Evolutionary conservation across 2,113 vertebrate species (phyloP).

Genomic region (Labeo catla): DNA sequence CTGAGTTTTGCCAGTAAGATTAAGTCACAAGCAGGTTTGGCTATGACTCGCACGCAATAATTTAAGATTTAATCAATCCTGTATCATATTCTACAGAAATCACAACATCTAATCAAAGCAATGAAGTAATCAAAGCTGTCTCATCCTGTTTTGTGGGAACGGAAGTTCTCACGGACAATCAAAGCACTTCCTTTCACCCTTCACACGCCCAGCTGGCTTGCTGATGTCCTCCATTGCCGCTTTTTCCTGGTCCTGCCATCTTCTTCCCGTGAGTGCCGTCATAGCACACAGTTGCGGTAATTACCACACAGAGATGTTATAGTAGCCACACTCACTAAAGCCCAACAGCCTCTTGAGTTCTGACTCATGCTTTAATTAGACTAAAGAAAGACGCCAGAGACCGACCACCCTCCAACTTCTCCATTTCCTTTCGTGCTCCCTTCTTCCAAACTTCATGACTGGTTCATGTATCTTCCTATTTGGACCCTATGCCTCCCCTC

Average conservation of each 20-base stretch:
- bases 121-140: not conserved
- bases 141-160: conserved; percentile 20
- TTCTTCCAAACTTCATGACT: not conserved
- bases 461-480: not conserved
- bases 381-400: conserved; percentile 24
- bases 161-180: conserved; percentile 8
- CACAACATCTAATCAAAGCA: conserved; percentile 2
- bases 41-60: not conserved
- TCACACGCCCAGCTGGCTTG: conserved; percentile 11
- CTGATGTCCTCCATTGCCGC: not conserved
- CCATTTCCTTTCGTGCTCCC: not conserved
- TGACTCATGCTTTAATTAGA: conserved; percentile 43
- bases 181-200: conserved; percentile 23
- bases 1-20: not conserved
- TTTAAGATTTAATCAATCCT: not conserved
- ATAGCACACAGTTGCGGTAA: conserved; percentile 1
- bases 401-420: conserved; percentile 1
- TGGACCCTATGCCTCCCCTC: not conserved
- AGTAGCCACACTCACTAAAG: conserved; percentile 31
- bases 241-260: not conserved
- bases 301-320: conserved; percentile 15
- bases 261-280: not conserved
- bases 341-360: conserved; percentile 40
- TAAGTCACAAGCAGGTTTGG: not conserved
- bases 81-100: not conserved